Evolutionary conservation across 2,113 vertebrate species (phyloP).

Genomic region (Zosterops pallidus): DNA sequence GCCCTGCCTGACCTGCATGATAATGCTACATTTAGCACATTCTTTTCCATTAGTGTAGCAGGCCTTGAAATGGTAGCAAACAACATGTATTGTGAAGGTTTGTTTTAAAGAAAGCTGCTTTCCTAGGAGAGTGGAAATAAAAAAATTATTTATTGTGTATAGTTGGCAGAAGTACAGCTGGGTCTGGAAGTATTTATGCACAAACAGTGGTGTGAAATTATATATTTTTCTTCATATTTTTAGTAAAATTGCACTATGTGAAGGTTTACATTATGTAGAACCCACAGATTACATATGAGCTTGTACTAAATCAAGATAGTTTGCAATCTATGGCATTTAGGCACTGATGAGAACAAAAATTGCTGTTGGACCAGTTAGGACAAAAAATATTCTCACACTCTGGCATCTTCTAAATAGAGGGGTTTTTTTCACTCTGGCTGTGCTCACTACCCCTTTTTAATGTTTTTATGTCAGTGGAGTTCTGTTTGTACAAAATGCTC

Average conservation of each 20-base stretch:
- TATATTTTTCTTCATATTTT: constrained; percentile 15
- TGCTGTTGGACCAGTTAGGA: background rate
- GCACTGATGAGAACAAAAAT: background rate
- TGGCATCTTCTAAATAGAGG: background rate
- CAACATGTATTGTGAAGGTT: constrained; percentile 49
- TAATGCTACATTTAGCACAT: constrained; percentile 75
- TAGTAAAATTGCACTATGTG: background rate
- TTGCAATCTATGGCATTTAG: background rate
- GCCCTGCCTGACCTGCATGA: constrained; percentile 70
- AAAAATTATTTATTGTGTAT: constrained; percentile 47
- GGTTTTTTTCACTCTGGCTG: background rate
- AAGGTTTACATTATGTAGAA: background rate
- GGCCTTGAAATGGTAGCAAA: constrained; percentile 64
- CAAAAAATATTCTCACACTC: background rate
- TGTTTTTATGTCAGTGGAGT: constrained; percentile 33
- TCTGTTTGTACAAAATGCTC: constrained; percentile 57
- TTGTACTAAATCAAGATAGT: background rate
- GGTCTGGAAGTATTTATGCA: constrained; percentile 23
- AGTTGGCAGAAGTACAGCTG: constrained; percentile 13
- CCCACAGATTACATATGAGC: rapidly evolving
- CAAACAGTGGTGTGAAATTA: background rate
- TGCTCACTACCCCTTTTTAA: background rate
- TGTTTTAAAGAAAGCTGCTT: constrained; percentile 57
- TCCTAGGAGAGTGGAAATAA: constrained; percentile 50
- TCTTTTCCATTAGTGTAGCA: constrained; percentile 67